phyloP scores from a whole-genome alignment of 2,113 vertebrate genomes.

The Myrmecophaga tridactyla region DNA sequence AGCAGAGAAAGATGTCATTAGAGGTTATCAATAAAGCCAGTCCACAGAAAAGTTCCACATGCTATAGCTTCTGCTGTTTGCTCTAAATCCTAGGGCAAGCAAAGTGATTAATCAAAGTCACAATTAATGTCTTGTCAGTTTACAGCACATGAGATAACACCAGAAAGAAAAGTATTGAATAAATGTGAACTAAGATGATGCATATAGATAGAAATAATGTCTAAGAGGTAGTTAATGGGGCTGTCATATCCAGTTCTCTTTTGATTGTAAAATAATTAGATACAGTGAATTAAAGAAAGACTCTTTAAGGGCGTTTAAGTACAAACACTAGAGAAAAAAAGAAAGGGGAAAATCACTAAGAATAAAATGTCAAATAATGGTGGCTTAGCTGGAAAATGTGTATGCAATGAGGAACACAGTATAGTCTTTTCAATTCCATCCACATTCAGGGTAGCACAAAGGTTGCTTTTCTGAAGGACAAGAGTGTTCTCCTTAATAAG shows the following conservation, averaged over 20 bases:
- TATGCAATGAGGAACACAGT: background rate
- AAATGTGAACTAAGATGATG: background rate
- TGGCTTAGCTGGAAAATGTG: background rate
- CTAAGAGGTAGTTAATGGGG: background rate
- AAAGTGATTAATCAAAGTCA: conserved; percentile 19
- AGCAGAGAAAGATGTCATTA: background rate
- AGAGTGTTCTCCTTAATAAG: background rate
- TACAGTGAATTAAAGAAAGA: background rate
- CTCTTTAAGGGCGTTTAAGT: background rate
- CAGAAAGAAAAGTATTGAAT: background rate
- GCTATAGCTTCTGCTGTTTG: background rate
- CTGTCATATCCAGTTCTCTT: background rate
- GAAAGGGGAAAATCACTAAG: background rate
- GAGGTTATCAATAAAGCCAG: conserved; percentile 21
- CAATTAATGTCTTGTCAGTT: background rate
- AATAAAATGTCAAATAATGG: background rate
- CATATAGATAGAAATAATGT: background rate
- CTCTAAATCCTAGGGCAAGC: background rate
- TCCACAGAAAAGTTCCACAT: background rate
- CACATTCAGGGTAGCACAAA: background rate
- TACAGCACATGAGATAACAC: background rate
- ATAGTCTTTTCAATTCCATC: background rate
- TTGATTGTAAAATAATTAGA: conserved; percentile 18
- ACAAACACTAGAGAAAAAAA: background rate
- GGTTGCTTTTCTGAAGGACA: background rate